Base-by-base conservation (phyloP, 2,797 vertebrate genomes). In the Urosaurus nigricauda region DNA sequence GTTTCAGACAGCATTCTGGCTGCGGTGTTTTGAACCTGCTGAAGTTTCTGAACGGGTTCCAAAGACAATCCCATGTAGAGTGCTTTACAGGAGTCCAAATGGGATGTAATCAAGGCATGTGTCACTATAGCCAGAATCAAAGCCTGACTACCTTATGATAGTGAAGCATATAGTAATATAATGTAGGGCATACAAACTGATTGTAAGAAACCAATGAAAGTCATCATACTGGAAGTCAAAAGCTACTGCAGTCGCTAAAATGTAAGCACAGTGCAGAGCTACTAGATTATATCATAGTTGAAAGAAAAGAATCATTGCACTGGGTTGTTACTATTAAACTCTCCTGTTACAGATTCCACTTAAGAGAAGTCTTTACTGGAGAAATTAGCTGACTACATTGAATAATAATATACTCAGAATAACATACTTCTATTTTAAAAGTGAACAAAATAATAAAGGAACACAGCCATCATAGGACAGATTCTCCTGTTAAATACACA, bases 271-370 rank as follows among this genome's bases (percentile, higher is more conserved):
- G 8, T 35, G 60, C 5, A 53, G 8, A 80, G 47, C 4, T 79
- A 79, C n/a, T n/a, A n/a, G 1, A 9, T 8, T 51, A 65, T 86
- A 12, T 71, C 43, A 70, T 47, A 2, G 21, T 35, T 35, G 73
- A 71, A 26, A n/a, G 40, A 32, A 37, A 26, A 71, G 37, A 24
- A 13, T 53, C 79, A 83, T 1, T 78, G 14, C 37, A 16, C 58
- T 84, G 53, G 51, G 43, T 70, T 83, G 26, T 19, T 63, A 79
- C 40, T 68, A n/a, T 75, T 79, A 73, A 89, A 29, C 26, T 3
- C 0, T 14, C 0, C 19, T 79, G 2, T 0, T 0, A 29, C 24
- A 65, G 8, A 56, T 1, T 3, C 43, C 0, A 6, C n/a, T 71
- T 0, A 79, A 0, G 78, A 3, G 11, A 21, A 9, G 8, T 17